These are phyloP conservation scores for Microtus obscurus DNA, from an alignment of 2,797 vertebrate species.

Conservation along the genomic window DNA sequence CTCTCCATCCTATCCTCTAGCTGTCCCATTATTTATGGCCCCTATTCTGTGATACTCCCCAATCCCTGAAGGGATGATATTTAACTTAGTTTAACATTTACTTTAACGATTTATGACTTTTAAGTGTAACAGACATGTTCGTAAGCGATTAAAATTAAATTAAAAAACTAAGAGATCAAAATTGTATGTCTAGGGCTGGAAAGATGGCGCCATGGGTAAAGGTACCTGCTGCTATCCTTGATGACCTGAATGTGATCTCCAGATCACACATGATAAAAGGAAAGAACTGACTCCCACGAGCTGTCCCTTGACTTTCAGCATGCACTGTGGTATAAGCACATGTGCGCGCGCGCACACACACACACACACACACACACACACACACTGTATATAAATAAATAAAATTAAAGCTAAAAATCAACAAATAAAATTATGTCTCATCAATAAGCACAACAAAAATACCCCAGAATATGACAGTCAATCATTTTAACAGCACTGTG, in stretches of 20 bases:
- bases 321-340: background rate
- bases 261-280: background rate
- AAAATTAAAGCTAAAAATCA: background rate
- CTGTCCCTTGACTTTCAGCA: background rate
- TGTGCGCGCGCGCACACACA: background rate
- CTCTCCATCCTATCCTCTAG: background rate
- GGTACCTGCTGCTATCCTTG: background rate
- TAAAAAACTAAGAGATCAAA: background rate
- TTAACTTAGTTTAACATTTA: background rate
- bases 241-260: background rate
- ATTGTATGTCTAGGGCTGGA: background rate
- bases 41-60: background rate
- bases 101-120: background rate
- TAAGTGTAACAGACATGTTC: background rate
- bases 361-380: background rate
- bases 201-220: background rate
- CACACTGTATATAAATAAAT: background rate
- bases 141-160: background rate
- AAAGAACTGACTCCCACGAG: background rate
- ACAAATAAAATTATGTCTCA: background rate
- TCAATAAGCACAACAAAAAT: background rate
- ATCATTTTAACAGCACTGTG: background rate
- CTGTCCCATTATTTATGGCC: background rate
- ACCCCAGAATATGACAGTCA: background rate
- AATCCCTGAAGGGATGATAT: background rate